Evolutionary conservation across 2,797 vertebrate genomes (phyloP).

Genomic region (Gallinago solitaria): DNA sequence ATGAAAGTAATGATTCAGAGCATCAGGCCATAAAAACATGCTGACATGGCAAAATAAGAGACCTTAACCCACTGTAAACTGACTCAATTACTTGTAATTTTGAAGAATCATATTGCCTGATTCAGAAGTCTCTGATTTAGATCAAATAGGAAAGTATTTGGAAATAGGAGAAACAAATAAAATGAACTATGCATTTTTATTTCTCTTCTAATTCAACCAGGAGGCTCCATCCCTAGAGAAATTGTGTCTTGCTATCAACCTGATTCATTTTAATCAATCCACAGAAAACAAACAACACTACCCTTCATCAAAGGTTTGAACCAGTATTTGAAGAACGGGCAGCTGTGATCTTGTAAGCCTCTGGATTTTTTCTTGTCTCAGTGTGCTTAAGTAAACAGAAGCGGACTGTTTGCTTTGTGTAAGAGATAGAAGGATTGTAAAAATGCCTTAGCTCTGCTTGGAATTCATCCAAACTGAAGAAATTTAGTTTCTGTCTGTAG

Average conservation of each 20-base stretch:
- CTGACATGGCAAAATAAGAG: neutral
- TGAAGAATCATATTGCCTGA: neutral
- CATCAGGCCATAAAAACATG: neutral
- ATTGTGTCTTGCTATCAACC: constrained; percentile 34
- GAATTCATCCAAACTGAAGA: constrained; percentile 51
- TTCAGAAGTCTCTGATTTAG: neutral
- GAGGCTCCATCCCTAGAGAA: constrained; percentile 26
- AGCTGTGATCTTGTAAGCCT: constrained; percentile 32
- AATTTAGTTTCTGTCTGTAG: constrained; percentile 16
- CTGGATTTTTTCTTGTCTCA: constrained; percentile 34
- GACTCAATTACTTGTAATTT: neutral
- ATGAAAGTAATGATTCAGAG: neutral
- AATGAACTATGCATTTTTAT: neutral
- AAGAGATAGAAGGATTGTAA: neutral
- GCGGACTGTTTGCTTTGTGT: constrained; percentile 34
- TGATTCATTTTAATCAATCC: constrained; percentile 58
- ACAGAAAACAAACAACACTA: constrained; percentile 49
- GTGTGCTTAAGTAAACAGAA: constrained; percentile 52
- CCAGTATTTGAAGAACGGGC: constrained; percentile 42
- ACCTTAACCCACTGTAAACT: neutral
- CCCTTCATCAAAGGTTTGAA: constrained; percentile 28
- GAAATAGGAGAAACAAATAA: neutral
- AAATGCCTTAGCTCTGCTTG: neutral
- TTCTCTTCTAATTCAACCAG: neutral
- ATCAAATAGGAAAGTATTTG: neutral